Base-by-base conservation (phyloP, 2,797 vertebrate species). In the Macroramphosus scolopax region DNA sequence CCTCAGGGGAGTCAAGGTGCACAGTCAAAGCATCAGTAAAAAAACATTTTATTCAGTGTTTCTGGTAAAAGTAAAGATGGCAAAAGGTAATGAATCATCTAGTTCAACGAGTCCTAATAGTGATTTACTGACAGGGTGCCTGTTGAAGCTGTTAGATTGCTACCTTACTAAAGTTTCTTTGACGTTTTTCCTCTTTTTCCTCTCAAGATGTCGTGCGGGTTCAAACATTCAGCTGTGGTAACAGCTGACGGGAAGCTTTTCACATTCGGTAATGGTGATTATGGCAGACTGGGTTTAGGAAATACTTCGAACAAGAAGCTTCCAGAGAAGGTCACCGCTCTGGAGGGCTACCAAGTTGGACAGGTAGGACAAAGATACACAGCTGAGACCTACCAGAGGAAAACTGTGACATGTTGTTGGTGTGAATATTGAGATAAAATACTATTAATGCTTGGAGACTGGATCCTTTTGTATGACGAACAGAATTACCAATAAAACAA, bases 221-320 rank as follows among this genome's bases (percentile, higher is more conserved):
- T 92, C 72, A 92, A 92, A 75, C 90, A 92, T 48, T 92, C 91
- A 0, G 89, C 91, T 0, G 89, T 91, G 22, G 88, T 92, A 1
- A 92, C 91, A 0, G 84, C 89, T 0, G 90, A 92, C 0, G 91
- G 91, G 13, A 92, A 91, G 44, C 89, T 92, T 5, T 92, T 90
- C 71, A 88, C 90, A 0, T 92, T 92, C 8, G 91, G 91, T n/a
- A 91, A 91, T 18, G 91, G 91, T 0, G 91, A 92, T 55, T 92
- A 91, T 20, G 91, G 91, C 26, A 51, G 91, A 1, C 78, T 92
- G 46, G 91, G 91, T 7, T 81, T 91, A 29, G 88, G 91, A 54
- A 91, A 91, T 56, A 92, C 90, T 8, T 91, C 91, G 1, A 92
- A 92, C 81, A 92, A 92, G 84, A 91, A 91, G 79, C 68, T 92